Conservation (phyloP, 2,113 vertebrate genomes). For the Entelurus aequoreus region DNA sequence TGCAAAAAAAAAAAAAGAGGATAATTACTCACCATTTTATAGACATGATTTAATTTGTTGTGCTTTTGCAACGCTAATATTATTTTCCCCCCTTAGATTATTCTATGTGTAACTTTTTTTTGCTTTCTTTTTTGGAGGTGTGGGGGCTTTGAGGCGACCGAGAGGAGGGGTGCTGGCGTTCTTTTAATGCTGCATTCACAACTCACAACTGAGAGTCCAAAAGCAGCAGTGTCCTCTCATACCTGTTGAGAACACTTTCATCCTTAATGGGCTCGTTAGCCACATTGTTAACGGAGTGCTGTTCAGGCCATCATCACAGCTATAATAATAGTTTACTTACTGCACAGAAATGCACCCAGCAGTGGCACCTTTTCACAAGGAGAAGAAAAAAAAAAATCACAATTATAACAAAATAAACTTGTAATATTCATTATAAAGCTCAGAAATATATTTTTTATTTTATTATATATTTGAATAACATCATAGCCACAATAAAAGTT, state of each 20-base stretch:
- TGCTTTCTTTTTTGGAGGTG: neutral
- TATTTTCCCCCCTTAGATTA: neutral
- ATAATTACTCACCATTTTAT: neutral
- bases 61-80: neutral
- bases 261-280: conserved; percentile 78
- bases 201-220: conserved; percentile 63
- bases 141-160: conserved; percentile 58
- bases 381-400: neutral
- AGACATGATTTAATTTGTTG: neutral
- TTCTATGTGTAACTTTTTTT: neutral
- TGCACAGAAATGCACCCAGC: conserved; percentile 56
- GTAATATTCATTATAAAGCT: no score
- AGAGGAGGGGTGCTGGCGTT: conserved; percentile 52
- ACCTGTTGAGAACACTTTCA: conserved; percentile 80
- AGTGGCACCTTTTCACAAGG: conserved; percentile 3
- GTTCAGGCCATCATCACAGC: conserved; percentile 76
- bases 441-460: no score
- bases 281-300: conserved; percentile 77
- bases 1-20: neutral
- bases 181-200: conserved; percentile 64
- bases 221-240: conserved; percentile 70
- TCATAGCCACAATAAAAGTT: no score
- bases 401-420: neutral
- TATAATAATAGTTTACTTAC: conserved; percentile 73
- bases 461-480: no score